Base-by-base conservation (phyloP, 2,797 vertebrate genomes). In the Huso huso region DNA sequence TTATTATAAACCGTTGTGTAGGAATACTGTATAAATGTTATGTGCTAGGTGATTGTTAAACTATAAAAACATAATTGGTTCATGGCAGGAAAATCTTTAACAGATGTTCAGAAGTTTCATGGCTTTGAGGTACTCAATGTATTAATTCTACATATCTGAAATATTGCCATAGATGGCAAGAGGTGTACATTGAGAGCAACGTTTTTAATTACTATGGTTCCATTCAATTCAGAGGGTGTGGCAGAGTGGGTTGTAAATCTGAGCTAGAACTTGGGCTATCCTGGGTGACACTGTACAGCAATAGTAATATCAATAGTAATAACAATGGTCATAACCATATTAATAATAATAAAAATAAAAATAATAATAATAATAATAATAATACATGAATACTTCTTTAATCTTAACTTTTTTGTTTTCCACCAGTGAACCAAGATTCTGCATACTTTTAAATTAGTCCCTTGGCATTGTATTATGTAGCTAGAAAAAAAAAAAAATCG, bases 1-100 rank as follows among this genome's bases (percentile, higher is more conserved):
- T 82, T 84, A 81, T 82, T 72, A 77, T 84, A 81, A 83, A 75
- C 79, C 79, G 78, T 81, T 71, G 79, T 77, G 73, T 81, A 72
- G 50, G 66, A 60, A 15, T 37, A 62, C 12, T 78, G 69, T 63
- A 59, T 71, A 73, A 76, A 76, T 55, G n/a, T 72, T 73, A 71
- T 70, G 73, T 71, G 58, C 76, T 79, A 71, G 66, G 75, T 72
- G 72, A 76, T 71, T 74, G 68, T 73, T 77, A 78, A 81, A 77
- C 71, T 73, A 68, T 75, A 70, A 48, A 80, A 68, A 75, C 77
- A 74, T 76, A 66, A 71, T 65, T 71, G 71, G 82, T 66, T 76
- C 75, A 77, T 76, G 69, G 72, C 52, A 68, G 10, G 67, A 59
- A 79, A 78, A 76, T 78, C 51, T 74, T 67, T 64, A 71, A 76